Conservation (phyloP, 2,113 vertebrate genomes). For the Mesembrinibis cayennensis region DNA sequence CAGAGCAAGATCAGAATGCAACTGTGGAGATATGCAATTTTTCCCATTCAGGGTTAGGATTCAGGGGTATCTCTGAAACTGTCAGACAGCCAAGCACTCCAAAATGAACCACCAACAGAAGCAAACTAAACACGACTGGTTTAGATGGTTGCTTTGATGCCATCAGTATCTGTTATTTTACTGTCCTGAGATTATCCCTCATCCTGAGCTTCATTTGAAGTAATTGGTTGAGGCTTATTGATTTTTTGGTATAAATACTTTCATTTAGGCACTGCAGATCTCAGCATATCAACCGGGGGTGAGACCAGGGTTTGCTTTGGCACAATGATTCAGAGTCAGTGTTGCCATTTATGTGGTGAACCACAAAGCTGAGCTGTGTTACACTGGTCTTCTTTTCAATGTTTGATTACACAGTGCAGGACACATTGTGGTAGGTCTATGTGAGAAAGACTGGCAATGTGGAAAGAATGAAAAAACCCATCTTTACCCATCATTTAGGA, state of each 20-base stretch:
- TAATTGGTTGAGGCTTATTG: background rate
- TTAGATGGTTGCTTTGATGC: constrained; percentile 18
- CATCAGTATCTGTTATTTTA: constrained; percentile 4
- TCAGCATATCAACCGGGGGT: background rate
- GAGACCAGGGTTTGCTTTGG: background rate
- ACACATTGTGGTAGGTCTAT: background rate
- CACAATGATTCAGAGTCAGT: background rate
- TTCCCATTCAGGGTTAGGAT: background rate
- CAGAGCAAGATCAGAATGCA: constrained; percentile 9
- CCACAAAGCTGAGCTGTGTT: background rate
- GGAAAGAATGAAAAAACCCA: background rate
- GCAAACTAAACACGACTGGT: background rate
- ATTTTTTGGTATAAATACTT: background rate
- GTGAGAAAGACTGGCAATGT: background rate
- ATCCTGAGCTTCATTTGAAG: background rate
- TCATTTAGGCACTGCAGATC: background rate
- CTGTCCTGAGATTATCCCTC: background rate
- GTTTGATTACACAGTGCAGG: background rate
- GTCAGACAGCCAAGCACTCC: background rate
- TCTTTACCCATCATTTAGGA: background rate
- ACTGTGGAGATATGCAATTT: background rate
- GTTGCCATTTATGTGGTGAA: background rate
- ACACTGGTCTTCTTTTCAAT: background rate
- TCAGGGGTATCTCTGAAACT: background rate
- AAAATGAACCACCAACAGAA: background rate